Conservation (phyloP, 2,888 invertebrate species). For the Chloroclystis v-ata region DNA sequence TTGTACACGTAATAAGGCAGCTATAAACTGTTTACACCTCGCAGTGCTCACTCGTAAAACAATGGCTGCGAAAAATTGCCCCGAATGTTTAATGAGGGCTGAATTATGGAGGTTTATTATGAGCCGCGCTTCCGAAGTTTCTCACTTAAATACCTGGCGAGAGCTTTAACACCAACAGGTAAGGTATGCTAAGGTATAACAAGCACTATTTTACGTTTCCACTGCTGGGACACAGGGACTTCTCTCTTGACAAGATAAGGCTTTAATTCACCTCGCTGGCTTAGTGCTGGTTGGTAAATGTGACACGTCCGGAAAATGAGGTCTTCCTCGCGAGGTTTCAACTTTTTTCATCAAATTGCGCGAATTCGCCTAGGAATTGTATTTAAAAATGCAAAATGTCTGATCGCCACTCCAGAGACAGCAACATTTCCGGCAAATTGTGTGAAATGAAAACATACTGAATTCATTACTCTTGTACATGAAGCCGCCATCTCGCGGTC, state of each 20-base stretch:
- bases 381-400: slow-evolving; percentile 16
- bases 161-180: too few relatives aligned
- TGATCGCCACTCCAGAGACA: slow-evolving; percentile 18
- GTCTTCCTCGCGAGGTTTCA: too few relatives aligned
- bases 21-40: slow-evolving; percentile 18
- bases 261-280: too few relatives aligned
- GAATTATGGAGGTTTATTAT: slow-evolving; percentile 20
- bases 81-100: slow-evolving; percentile 19
- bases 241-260: background rate
- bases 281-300: too few relatives aligned
- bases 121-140: too few relatives aligned
- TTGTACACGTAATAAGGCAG: slow-evolving; percentile 1
- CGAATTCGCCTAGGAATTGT: slow-evolving; percentile 4
- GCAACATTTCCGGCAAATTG: slow-evolving; percentile 22
- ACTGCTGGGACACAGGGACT: background rate
- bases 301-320: background rate
- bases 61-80: slow-evolving; percentile 21
- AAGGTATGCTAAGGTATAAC: too few relatives aligned
- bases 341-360: too few relatives aligned
- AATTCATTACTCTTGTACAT: slow-evolving; percentile 36
- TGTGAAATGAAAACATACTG: slow-evolving; percentile 43
- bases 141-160: too few relatives aligned
- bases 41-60: slow-evolving; percentile 16
- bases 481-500: background rate
- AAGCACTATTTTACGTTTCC: too few relatives aligned